Conservation (phyloP, 2,113 vertebrate species). For the Bucco capensis region DNA sequence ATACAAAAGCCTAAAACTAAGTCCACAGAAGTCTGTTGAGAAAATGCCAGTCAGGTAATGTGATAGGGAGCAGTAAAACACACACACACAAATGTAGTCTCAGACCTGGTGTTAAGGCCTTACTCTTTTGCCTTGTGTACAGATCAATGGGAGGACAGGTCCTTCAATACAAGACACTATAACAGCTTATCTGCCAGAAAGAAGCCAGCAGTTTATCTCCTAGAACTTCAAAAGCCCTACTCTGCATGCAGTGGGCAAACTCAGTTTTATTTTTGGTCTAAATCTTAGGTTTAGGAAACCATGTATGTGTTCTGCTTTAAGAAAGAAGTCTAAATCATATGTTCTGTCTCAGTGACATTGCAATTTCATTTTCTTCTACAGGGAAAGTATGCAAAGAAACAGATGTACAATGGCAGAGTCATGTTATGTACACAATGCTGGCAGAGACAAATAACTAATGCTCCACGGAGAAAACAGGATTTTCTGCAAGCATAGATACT, state of each 20-base stretch:
- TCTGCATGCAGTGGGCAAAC: not conserved
- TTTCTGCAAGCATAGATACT: not conserved
- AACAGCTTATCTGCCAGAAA: not conserved
- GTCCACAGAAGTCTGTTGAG: not conserved
- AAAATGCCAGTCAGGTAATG: not conserved
- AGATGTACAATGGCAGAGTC: not conserved
- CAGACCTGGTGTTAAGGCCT: not conserved
- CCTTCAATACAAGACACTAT: not conserved
- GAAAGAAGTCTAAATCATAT: conserved; percentile 2
- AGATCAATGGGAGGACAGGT: not conserved
- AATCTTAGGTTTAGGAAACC: conserved; percentile 17
- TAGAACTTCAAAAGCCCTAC: not conserved
- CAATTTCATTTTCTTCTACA: not conserved
- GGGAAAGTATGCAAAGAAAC: not conserved
- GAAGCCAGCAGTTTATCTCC: not conserved
- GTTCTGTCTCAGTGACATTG: not conserved
- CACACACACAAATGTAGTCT: not conserved
- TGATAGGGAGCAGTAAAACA: not conserved
- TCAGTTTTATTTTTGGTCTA: conserved; percentile 18
- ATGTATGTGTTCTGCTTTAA: not conserved
- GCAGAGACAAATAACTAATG: not conserved
- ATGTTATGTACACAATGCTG: not conserved
- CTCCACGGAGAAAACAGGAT: not conserved
- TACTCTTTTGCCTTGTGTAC: not conserved
- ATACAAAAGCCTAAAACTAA: not conserved